phyloP scores from a whole-genome alignment of 2,797 vertebrate species.

The Pagetopsis macropterus region DNA sequence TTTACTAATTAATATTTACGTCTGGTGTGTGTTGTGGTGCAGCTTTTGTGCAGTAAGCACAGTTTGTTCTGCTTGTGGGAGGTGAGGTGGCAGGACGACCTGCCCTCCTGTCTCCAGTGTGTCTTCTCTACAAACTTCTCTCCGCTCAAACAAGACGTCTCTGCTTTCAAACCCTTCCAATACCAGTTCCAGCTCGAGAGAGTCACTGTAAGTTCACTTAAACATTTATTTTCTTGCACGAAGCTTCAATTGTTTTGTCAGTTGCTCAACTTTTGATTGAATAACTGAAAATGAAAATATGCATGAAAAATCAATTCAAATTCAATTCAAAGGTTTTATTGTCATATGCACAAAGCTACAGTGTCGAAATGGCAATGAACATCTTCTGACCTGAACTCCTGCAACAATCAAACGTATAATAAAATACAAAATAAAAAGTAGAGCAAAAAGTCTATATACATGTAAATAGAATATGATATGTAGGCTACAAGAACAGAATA shows the following conservation, averaged over 20 bases:
- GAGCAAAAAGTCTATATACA: too few relatives aligned
- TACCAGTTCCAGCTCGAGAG: constrained; percentile 92
- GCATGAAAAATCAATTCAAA: too few relatives aligned
- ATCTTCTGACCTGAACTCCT: too few relatives aligned
- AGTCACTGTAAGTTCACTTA: constrained; percentile 83
- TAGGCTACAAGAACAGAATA: too few relatives aligned
- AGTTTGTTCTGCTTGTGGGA: constrained; percentile 95
- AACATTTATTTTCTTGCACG: background rate
- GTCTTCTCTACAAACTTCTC: constrained; percentile 90
- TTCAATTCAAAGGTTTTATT: too few relatives aligned
- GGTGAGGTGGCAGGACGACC: constrained; percentile 87
- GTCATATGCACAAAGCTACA: too few relatives aligned
- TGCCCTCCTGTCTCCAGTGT: constrained; percentile 87
- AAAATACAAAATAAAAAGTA: too few relatives aligned
- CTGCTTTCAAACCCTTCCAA: constrained; percentile 88
- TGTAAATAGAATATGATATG: too few relatives aligned
- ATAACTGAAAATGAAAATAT: background rate
- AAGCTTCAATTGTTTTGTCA: background rate
- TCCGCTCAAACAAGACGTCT: constrained; percentile 80
- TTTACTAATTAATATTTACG: background rate
- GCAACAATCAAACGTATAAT: too few relatives aligned
- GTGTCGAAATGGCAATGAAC: too few relatives aligned
- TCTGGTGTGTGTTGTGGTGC: constrained; percentile 39
- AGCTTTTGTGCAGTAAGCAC: constrained; percentile 91
- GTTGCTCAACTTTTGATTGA: background rate